Percentiles rank a stretch among this genome's conserved stretches.
Conservation (phyloP, 2,797 vertebrate genomes). For the Coccyzus lansbergi region DNA sequence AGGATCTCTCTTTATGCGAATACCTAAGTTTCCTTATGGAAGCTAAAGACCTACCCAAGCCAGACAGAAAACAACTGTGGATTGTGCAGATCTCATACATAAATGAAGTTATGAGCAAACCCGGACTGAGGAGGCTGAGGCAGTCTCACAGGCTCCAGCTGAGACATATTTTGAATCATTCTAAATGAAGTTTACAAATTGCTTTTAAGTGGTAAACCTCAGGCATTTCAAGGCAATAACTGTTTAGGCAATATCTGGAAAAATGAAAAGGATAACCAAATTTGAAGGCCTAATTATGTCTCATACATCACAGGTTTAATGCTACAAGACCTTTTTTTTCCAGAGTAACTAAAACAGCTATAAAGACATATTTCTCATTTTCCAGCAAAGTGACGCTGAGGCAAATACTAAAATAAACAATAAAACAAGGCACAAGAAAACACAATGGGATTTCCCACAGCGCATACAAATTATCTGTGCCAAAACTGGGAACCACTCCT, state of each 20-base stretch:
- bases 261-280: background rate
- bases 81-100: background rate
- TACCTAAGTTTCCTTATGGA: background rate
- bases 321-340: background rate
- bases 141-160: background rate
- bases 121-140: background rate
- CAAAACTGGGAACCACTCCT: background rate
- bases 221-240: background rate
- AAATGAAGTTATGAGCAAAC: background rate
- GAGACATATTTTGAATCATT: background rate
- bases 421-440: background rate
- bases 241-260: background rate
- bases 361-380: background rate
- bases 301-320: background rate
- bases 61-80: background rate
- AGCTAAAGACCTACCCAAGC: background rate
- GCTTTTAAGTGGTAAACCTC: background rate
- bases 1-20: background rate
- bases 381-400: background rate
- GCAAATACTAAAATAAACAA: background rate
- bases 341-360: background rate
- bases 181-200: background rate
- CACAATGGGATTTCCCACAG: background rate
- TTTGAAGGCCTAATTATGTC: background rate
- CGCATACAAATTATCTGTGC: background rate